Evolutionary conservation across 92 coral and sea anemone species (phyloP).

Genomic region (Nematostella vectensis): DNA sequence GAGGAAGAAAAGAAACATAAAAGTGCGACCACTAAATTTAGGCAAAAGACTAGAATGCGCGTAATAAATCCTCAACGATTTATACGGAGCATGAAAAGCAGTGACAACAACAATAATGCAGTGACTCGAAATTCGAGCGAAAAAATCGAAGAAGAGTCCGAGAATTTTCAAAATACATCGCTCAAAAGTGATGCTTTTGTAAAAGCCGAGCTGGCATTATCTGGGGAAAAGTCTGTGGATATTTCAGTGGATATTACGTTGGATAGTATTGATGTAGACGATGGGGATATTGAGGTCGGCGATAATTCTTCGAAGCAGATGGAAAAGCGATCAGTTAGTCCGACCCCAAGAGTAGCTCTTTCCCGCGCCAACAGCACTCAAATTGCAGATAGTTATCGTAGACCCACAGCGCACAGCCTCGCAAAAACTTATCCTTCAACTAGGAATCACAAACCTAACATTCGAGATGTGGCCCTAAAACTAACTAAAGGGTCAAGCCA

Average conservation of each 20-base stretch:
- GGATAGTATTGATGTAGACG: conserved; percentile 7
- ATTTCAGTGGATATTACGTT: no score
- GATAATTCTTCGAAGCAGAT: neutral
- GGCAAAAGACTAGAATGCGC: conserved; percentile 33
- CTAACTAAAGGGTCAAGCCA: neutral
- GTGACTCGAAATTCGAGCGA: no score
- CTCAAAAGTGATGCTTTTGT: no score
- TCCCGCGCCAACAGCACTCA: neutral
- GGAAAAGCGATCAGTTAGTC: neutral
- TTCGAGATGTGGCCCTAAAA: neutral
- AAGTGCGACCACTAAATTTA: conserved; percentile 19
- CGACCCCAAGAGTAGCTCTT: neutral
- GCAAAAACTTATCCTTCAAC: neutral
- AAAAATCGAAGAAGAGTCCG: no score
- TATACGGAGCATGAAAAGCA: conserved; percentile 34
- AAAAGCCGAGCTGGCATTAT: no score
- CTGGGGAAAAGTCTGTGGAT: no score
- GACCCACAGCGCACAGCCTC: neutral
- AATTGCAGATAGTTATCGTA: neutral
- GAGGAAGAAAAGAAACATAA: conserved; percentile 9
- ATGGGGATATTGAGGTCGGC: neutral
- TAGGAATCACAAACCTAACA: neutral
- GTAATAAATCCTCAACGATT: conserved; percentile 54
- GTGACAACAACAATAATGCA: no score
- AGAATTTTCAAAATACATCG: no score